Percentiles rank a stretch among this genome's conserved stretches.
Conservation (phyloP, 2,888 invertebrate species). For the Eupithecia centaureata region DNA sequence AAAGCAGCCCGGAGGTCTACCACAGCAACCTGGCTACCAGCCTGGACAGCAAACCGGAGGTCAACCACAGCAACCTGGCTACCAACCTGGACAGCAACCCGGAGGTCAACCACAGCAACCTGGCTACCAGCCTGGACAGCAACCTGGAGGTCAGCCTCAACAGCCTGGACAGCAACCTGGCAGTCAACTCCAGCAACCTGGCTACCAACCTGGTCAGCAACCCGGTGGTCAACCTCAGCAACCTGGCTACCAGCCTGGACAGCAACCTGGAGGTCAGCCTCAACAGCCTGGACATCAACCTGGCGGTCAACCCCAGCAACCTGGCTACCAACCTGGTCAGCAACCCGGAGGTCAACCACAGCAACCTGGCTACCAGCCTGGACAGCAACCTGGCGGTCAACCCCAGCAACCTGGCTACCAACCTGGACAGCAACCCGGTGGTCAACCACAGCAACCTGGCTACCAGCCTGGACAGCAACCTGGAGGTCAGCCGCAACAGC, state of each 20-base stretch:
- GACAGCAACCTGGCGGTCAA: constrained; percentile 34
- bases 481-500: constrained; percentile 41
- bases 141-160: constrained; percentile 44
- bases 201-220: constrained; percentile 43
- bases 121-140: constrained; percentile 37
- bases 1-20: constrained; percentile 43
- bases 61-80: too few species aligned
- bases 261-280: constrained; percentile 44
- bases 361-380: constrained; percentile 39
- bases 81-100: too few species aligned
- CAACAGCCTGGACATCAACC: constrained; percentile 36
- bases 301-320: constrained; percentile 40
- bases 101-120: too few species aligned
- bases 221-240: constrained; percentile 41
- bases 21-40: constrained; percentile 47
- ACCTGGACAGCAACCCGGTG: constrained; percentile 24
- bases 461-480: constrained; percentile 46
- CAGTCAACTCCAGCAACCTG: constrained; percentile 41
- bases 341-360: constrained; percentile 5
- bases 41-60: constrained; percentile 44
- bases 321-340: constrained; percentile 23
- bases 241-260: constrained; percentile 38
- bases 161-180: constrained; percentile 32
- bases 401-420: constrained; percentile 50
- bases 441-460: constrained; percentile 50